These are phyloP conservation scores for Vulpes lagopus DNA, from an alignment of 2,113 vertebrate species.

Conservation along the genomic window DNA sequence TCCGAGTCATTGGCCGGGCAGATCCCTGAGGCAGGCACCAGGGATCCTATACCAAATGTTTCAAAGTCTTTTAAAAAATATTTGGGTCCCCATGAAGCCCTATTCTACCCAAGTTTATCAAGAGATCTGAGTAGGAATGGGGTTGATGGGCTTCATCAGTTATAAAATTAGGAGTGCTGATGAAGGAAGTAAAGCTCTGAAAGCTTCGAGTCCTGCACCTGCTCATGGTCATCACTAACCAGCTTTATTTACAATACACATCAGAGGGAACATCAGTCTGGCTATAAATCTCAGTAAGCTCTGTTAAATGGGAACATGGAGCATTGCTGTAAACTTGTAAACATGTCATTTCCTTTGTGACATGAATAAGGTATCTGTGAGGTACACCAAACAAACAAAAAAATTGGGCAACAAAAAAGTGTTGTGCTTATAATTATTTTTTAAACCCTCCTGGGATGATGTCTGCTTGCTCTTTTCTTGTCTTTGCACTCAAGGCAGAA, in stretches of 20 bases:
- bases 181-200: background rate
- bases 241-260: background rate
- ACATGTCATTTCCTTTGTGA: background rate
- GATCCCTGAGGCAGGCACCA: background rate
- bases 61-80: background rate
- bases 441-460: background rate
- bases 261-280: background rate
- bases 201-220: background rate
- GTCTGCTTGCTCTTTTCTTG: background rate
- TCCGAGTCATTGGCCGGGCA: background rate
- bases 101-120: background rate
- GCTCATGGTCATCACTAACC: background rate
- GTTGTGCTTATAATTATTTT: background rate
- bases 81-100: background rate
- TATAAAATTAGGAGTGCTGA: background rate
- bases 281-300: background rate
- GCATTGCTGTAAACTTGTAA: background rate
- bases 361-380: background rate
- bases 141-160: background rate
- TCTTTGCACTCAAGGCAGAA: background rate
- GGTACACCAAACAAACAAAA: background rate
- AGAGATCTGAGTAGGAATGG: background rate
- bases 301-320: background rate
- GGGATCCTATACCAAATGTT: background rate
- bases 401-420: background rate